Percentiles rank a stretch among this genome's conserved stretches.
phyloP scores from a whole-genome alignment of 2,113 vertebrate genomes.

The Strix aluco region DNA sequence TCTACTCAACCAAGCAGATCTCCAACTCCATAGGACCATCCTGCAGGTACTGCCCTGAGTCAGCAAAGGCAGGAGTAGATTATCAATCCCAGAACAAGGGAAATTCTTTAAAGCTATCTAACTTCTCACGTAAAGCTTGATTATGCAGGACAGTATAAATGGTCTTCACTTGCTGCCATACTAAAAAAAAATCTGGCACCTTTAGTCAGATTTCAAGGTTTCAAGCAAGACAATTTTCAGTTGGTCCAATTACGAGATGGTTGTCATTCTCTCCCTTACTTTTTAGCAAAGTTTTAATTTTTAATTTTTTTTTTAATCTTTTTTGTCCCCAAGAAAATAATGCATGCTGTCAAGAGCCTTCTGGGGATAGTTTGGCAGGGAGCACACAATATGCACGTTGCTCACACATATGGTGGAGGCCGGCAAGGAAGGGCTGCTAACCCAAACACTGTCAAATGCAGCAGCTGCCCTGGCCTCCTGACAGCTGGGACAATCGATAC shows the following conservation, averaged over 20 bases:
- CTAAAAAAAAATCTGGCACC: not conserved
- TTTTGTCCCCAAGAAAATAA: not conserved
- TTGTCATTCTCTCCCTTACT: not conserved
- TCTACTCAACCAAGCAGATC: not conserved
- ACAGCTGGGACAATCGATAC: conserved; percentile 23
- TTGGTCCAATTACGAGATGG: not conserved
- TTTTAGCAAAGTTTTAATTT: not conserved
- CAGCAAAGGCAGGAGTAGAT: not conserved
- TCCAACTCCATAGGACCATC: not conserved
- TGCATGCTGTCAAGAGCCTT: not conserved
- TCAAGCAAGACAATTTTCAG: not conserved
- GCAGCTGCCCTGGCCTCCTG: conserved; percentile 46
- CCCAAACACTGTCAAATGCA: not conserved
- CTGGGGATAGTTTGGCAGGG: not conserved
- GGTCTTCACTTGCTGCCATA: not conserved
- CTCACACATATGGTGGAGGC: not conserved
- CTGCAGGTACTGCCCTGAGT: not conserved
- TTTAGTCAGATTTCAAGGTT: not conserved
- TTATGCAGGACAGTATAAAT: not conserved
- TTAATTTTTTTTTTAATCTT: not conserved
- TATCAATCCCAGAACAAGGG: not conserved
- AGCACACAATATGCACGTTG: not conserved
- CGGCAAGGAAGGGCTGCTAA: conserved; percentile 32
- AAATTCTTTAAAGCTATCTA: not conserved
- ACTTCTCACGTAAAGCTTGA: not conserved